These are phyloP conservation scores for Battus philenor DNA, from an alignment of 1,140 invertebrate genomes.

Conservation along the genomic window DNA sequence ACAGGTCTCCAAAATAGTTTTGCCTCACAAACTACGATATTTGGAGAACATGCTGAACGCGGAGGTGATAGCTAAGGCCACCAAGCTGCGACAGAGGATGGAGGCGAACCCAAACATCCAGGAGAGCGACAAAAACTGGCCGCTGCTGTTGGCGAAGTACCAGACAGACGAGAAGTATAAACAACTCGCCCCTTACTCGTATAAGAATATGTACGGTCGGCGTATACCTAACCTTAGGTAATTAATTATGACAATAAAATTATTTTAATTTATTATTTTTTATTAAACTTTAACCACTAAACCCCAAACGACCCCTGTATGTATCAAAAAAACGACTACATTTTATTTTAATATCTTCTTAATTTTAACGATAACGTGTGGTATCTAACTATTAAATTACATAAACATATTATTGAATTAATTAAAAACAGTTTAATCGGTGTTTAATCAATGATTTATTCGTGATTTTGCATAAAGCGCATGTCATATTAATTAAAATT, in stretches of 20 bases:
- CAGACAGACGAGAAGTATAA: conserved; percentile 42
- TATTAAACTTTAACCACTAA: conserved; percentile 18
- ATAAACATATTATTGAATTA: no score
- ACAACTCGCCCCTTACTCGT: conserved; percentile 21
- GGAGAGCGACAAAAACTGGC: conserved; percentile 52
- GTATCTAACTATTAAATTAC: no score
- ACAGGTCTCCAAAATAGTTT: conserved; percentile 54
- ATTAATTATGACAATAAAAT: not conserved
- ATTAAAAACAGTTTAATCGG: no score
- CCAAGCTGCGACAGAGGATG: conserved; percentile 51
- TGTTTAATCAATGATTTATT: no score
- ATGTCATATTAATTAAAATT: no score
- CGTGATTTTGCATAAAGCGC: no score
- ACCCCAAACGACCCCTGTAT: no score
- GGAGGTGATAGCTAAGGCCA: conserved; percentile 54
- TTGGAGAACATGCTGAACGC: conserved; percentile 65
- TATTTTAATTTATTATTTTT: conserved; percentile 8
- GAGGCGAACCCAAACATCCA: conserved; percentile 49
- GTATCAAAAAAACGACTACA: no score
- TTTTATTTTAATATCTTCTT: no score
- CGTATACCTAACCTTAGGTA: conserved; percentile 34
- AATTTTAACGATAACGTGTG: no score
- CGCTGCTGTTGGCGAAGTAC: conserved; percentile 47
- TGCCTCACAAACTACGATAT: conserved; percentile 60
- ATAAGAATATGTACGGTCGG: conserved; percentile 35